phyloP scores from a whole-genome alignment of 2,888 invertebrate genomes.

The Drosophila greeni region DNA sequence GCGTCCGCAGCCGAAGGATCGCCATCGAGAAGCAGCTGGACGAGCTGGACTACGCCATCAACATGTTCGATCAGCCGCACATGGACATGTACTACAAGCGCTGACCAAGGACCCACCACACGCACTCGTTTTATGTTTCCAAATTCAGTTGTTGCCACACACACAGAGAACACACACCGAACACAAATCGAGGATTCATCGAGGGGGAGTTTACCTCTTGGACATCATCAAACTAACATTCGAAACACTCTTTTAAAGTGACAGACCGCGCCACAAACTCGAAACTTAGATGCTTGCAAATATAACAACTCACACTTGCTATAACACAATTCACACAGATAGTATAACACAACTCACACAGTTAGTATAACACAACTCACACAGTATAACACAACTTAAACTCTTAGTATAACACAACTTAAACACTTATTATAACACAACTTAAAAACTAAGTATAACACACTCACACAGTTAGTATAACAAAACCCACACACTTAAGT shows the following conservation, averaged over 20 bases:
- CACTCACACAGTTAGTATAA: too few species aligned
- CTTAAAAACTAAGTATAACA: too few species aligned
- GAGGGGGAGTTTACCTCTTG: too few species aligned
- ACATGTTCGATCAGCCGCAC: slow-evolving; percentile 40
- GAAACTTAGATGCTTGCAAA: not conserved
- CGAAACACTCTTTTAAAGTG: too few species aligned
- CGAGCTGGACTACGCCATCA: slow-evolving; percentile 40
- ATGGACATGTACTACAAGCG: slow-evolving; percentile 27
- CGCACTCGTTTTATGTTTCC: not conserved
- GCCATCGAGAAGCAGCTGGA: slow-evolving; percentile 42
- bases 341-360: too few species aligned
- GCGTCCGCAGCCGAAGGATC: slow-evolving; percentile 34
- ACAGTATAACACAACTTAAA: too few species aligned
- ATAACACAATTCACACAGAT: not conserved
- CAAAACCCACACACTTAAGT: not conserved
- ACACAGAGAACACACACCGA: not conserved
- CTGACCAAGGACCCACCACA: not conserved
- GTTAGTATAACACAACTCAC: too few species aligned
- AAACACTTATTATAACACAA: too few species aligned
- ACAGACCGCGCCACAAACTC: not conserved
- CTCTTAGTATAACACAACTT: too few species aligned
- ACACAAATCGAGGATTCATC: too few species aligned
- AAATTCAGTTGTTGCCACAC: slow-evolving; percentile 25
- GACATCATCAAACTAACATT: too few species aligned
- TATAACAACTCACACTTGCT: too few species aligned